A percentile compares a stretch with the other conserved stretches of the same genome.
Evolutionary conservation across 2,113 vertebrate genomes (phyloP).

Genomic region (Varanus komodoensis): DNA sequence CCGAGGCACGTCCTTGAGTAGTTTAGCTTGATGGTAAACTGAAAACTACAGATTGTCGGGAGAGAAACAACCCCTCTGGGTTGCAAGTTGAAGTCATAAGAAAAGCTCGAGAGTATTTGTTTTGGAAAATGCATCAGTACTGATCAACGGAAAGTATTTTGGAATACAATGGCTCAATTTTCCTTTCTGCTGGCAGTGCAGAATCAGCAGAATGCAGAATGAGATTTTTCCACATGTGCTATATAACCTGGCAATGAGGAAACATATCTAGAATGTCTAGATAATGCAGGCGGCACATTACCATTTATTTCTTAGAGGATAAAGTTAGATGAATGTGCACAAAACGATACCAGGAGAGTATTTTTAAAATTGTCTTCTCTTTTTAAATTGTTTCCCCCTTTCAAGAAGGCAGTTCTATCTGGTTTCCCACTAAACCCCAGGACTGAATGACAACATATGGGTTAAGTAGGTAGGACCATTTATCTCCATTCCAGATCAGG

Average conservation of each 20-base stretch:
- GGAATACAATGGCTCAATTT: not conserved
- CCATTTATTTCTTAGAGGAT: not conserved
- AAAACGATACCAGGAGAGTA: not conserved
- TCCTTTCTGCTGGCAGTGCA: not conserved
- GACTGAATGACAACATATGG: too few species aligned
- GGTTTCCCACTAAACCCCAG: not conserved
- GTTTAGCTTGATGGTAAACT: too few species aligned
- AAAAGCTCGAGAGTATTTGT: not conserved
- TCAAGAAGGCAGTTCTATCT: not conserved
- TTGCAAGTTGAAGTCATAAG: not conserved
- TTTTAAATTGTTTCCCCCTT: not conserved
- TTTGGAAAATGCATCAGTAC: not conserved
- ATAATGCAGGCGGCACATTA: not conserved
- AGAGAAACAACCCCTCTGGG: too few species aligned
- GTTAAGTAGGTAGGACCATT: too few species aligned
- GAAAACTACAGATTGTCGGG: too few species aligned
- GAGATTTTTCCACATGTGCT: not conserved
- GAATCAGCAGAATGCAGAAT: not conserved
- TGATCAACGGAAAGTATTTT: constrained; percentile 39
- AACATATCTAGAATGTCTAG: not conserved
- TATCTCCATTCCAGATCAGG: too few species aligned
- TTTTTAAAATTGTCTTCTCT: not conserved
- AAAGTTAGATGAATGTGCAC: not conserved
- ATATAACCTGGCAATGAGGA: not conserved
- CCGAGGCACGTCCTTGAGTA: too few species aligned